Evolutionary conservation across 2,888 invertebrate species (phyloP), one percentile per base, ranked within the genome.

Genomic region (Tuta absoluta): DNA sequence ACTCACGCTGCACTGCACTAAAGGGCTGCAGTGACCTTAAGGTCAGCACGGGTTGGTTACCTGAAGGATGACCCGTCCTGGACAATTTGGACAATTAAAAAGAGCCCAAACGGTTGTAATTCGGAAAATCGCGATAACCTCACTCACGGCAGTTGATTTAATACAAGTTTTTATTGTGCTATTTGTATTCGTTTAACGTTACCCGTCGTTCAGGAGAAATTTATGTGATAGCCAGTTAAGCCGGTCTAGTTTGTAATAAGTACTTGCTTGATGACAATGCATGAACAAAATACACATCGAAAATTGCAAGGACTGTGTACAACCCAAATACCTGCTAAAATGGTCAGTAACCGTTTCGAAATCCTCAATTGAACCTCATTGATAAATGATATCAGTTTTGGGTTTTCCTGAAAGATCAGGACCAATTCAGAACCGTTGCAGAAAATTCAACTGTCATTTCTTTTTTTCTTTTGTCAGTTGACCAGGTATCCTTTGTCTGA

Each of bases 1-100:
- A 79, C 87, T 91, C 91, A 91, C 85, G 89, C 82, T 87, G 90
- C 88, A 88, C 75, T 82, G 82, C 88, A 88, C 89, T 87, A 89
- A 91, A 87, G 89, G 90, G 89, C 87, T 86, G 86, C 82, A 67
- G 75, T 81, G 87, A 89, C 90, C 89, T 80, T 68, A 60, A 72
- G 89, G 88, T 87, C 86, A 87, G 82, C 86, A 79, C 85, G 89
- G 89, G 89, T 85, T 85, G 86, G 85, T 85, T 90, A 87, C 89
- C 89, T 87, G 87, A 49, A 48, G 45, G 14, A 23, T 60, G 60
- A 60, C 60, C 60, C 60, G 21, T 38, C 45, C 48, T 45, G 49
- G 51, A 51, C 51, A 19, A 59, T 59, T 59, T 82, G 76, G 81
- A 85, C 86, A 85, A 90, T 91, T 91, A 91, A 91, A 92, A 89